These are phyloP conservation scores for Endotricha flammealis DNA, from an alignment of 2,888 invertebrate genomes.

Conservation along the genomic window DNA sequence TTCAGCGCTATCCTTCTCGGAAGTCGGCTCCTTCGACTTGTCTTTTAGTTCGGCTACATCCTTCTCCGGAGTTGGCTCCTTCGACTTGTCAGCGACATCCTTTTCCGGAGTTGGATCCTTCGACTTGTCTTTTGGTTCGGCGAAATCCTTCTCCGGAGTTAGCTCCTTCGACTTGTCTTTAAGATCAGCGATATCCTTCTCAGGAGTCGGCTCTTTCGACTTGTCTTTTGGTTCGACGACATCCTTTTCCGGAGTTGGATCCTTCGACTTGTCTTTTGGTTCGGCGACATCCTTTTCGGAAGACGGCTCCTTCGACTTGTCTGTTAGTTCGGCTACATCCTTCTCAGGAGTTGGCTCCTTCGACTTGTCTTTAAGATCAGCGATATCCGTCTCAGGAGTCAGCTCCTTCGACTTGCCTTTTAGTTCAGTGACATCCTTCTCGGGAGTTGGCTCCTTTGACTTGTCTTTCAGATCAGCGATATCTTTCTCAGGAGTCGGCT, in stretches of 20 bases:
- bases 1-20: background rate
- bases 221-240: background rate
- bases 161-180: constrained; percentile 1
- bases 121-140: background rate
- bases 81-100: no score
- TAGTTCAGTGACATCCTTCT: constrained; percentile 1
- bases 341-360: background rate
- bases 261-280: constrained; percentile 4
- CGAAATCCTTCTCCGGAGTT: background rate
- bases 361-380: background rate
- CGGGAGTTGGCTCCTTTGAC: background rate
- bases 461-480: background rate
- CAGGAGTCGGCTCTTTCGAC: constrained; percentile 10
- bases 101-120: background rate
- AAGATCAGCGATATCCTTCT: constrained; percentile 14
- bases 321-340: background rate
- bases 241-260: constrained; percentile 3
- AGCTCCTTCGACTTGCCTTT: background rate
- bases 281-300: constrained; percentile 15
- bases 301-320: constrained; percentile 7
- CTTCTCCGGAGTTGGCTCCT: no score
- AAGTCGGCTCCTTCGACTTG: no score
- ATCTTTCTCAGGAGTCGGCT: background rate
- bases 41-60: no score
- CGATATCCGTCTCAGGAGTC: background rate